Evolutionary conservation across 2,888 invertebrate genomes (phyloP).

Genomic region (Thumatha senex): DNA sequence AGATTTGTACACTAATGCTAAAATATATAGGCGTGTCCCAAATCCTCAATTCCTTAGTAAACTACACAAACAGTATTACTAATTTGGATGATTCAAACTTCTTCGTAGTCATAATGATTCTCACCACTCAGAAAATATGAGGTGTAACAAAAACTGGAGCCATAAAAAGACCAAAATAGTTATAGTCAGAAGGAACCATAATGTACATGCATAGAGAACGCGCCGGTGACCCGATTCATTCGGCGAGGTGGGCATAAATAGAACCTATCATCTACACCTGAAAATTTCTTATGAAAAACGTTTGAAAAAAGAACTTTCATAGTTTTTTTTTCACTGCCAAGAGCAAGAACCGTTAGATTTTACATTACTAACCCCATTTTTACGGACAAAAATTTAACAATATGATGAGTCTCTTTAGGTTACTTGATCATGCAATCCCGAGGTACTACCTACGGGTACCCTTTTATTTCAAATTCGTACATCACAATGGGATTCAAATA

Average conservation of each 20-base stretch:
- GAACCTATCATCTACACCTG: conserved; percentile 29
- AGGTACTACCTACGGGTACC: too few relatives aligned
- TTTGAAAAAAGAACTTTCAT: too few relatives aligned
- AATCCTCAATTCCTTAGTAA: not conserved
- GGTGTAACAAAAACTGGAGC: conserved; percentile 11
- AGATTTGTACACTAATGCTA: too few relatives aligned
- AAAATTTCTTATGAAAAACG: not conserved
- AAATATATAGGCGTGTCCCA: too few relatives aligned
- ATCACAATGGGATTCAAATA: too few relatives aligned
- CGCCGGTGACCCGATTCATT: conserved; percentile 35
- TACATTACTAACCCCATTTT: too few relatives aligned
- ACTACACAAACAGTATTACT: not conserved
- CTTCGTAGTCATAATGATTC: conserved; percentile 1
- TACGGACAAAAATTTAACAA: too few relatives aligned
- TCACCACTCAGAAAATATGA: conserved; percentile 3
- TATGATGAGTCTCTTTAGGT: too few relatives aligned
- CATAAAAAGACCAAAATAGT: conserved; percentile 36
- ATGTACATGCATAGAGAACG: conserved; percentile 26
- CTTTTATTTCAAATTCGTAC: too few relatives aligned
- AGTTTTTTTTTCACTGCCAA: too few relatives aligned
- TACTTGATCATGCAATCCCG: too few relatives aligned
- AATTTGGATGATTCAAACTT: conserved; percentile 2
- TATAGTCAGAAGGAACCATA: conserved; percentile 19
- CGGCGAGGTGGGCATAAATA: conserved; percentile 28
- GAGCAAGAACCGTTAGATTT: too few relatives aligned